These are phyloP conservation scores for Eretmochelys imbricata DNA, from an alignment of 2,113 vertebrate species.

Conservation along the genomic window DNA sequence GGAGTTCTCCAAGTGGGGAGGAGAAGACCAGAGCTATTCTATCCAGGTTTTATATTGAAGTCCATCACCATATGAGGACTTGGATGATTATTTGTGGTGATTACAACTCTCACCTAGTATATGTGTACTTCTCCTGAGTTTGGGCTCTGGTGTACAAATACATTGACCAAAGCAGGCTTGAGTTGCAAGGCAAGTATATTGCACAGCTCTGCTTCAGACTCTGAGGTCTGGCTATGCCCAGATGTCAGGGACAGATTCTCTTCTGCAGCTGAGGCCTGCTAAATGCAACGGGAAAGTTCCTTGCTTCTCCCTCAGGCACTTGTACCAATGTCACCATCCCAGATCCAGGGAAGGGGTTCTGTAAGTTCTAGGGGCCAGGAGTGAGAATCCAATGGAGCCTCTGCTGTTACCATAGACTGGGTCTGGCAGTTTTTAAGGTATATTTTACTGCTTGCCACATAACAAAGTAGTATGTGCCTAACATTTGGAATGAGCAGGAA, in stretches of 20 bases:
- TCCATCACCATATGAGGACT: background rate
- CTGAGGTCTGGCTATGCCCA: background rate
- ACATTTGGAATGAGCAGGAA: background rate
- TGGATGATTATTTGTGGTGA: background rate
- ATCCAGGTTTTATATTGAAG: background rate
- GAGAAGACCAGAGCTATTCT: background rate
- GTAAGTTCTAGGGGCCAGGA: background rate
- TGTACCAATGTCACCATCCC: background rate
- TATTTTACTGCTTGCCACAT: background rate
- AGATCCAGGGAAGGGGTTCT: background rate
- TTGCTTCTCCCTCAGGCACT: background rate
- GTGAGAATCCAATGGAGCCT: background rate
- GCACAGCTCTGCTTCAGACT: background rate
- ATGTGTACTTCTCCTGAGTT: accelerated
- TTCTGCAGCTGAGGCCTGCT: background rate
- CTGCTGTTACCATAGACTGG: background rate
- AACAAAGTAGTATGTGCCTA: background rate
- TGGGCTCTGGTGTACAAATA: background rate
- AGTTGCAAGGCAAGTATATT: background rate
- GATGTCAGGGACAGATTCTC: background rate
- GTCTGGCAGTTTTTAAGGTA: background rate
- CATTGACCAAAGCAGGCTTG: background rate
- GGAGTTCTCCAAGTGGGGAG: background rate
- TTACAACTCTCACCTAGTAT: accelerated
- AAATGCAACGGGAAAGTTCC: background rate